A percentile compares a stretch with the other conserved stretches of the same genome.
phyloP scores from a whole-genome alignment of 1,140 invertebrate genomes.

The Oppia nitens region DNA sequence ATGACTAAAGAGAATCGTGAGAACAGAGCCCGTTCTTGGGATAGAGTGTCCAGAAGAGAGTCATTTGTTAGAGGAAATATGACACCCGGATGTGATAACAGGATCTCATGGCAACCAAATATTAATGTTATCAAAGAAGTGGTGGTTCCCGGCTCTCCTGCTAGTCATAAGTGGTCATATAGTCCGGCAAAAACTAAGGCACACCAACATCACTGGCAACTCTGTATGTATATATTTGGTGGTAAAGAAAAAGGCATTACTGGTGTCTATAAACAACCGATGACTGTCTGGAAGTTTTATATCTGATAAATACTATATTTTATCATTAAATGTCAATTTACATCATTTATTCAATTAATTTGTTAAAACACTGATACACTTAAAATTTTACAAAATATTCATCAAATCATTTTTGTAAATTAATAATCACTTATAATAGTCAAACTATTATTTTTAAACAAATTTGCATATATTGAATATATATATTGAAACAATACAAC shows the following conservation, averaged over 20 bases:
- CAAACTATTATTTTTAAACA: not conserved
- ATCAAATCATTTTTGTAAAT: not conserved
- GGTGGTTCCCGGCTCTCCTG: slow-evolving; percentile 13
- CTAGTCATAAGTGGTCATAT: not conserved
- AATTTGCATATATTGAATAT: not conserved
- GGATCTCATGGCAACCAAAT: slow-evolving; percentile 1
- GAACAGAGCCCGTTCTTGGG: not conserved
- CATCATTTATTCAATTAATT: not conserved
- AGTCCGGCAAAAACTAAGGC: not conserved
- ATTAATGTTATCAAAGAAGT: slow-evolving; percentile 14
- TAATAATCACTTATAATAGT: too few species aligned
- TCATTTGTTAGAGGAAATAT: not conserved
- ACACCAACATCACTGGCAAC: slow-evolving; percentile 21
- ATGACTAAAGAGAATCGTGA: too few species aligned
- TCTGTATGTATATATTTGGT: slow-evolving; percentile 24
- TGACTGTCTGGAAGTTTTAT: slow-evolving; percentile 24
- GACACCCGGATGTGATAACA: not conserved
- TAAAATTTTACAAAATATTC: not conserved
- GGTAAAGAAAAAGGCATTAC: slow-evolving; percentile 20
- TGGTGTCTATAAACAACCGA: slow-evolving; percentile 22
- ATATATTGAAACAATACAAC: not conserved
- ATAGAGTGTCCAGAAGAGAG: not conserved
- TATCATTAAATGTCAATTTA: not conserved
- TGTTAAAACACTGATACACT: not conserved
- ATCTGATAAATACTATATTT: slow-evolving; percentile 16